Evolutionary conservation across 2,797 vertebrate species (phyloP).

Genomic region (Karalla daura): DNA sequence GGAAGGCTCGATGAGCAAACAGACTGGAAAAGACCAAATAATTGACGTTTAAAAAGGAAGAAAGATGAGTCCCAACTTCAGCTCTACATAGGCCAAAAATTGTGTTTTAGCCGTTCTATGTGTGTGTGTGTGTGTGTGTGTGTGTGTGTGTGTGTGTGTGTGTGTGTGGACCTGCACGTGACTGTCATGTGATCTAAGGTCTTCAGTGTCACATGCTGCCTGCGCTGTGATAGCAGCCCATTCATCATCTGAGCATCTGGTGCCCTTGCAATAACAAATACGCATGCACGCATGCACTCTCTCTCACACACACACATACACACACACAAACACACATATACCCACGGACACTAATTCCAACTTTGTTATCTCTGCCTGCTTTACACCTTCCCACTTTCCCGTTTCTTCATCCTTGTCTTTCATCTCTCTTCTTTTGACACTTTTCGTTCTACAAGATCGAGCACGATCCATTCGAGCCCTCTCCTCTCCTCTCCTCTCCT

Average conservation of each 20-base stretch:
- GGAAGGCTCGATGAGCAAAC: constrained; percentile 5
- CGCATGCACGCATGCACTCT: neutral
- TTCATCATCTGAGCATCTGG: constrained; percentile 78
- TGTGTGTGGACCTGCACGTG: constrained; percentile 31
- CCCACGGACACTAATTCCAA: constrained; percentile 9
- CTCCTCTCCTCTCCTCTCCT: neutral
- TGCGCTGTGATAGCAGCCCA: constrained; percentile 72
- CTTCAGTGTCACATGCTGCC: constrained; percentile 77
- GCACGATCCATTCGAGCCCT: constrained; percentile 8
- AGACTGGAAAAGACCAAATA: constrained; percentile 1
- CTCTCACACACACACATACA: constrained; percentile 1
- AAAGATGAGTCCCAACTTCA: constrained; percentile 57
- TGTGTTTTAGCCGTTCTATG: neutral
- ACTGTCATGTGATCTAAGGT: constrained; percentile 76
- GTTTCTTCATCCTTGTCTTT: neutral
- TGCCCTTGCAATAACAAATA: constrained; percentile 64
- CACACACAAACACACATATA: neutral
- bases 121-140: constrained; percentile 17
- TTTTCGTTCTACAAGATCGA: neutral
- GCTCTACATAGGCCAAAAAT: constrained; percentile 23
- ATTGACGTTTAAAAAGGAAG: constrained; percentile 30
- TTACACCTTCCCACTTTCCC: neutral
- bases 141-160: constrained; percentile 21
- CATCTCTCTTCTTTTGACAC: neutral
- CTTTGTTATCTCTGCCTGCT: constrained; percentile 32